These are phyloP conservation scores for Coendou prehensilis DNA, from an alignment of 2,797 vertebrate genomes.

Conservation along the genomic window DNA sequence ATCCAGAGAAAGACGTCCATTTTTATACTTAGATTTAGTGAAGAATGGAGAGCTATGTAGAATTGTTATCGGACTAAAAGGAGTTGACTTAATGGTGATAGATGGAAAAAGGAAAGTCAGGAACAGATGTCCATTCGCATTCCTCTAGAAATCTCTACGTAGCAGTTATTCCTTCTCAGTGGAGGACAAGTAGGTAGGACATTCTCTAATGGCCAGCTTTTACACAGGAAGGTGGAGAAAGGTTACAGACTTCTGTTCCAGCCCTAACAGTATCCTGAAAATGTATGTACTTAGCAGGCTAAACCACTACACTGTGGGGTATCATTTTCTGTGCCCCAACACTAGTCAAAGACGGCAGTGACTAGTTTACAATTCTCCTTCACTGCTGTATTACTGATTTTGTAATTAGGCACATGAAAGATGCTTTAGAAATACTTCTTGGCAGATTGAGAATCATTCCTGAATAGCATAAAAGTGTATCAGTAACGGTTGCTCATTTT, in stretches of 20 bases:
- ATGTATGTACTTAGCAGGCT: too few relatives aligned
- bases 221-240: not conserved
- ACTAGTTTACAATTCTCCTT: not conserved
- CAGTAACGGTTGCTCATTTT: conserved; percentile 17
- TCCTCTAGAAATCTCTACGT: not conserved
- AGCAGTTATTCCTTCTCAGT: not conserved
- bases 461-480: not conserved
- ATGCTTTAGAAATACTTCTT: conserved; percentile 32
- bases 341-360: not conserved
- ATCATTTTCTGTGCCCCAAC: not conserved
- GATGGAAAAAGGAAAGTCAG: too few relatives aligned
- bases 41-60: not conserved
- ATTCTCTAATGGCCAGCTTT: not conserved
- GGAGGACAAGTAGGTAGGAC: not conserved
- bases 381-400: not conserved
- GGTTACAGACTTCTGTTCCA: not conserved
- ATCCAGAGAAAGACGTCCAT: not conserved
- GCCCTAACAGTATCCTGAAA: too few relatives aligned
- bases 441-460: not conserved
- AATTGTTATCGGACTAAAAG: not conserved
- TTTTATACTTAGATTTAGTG: not conserved
- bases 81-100: not conserved
- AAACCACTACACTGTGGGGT: too few relatives aligned
- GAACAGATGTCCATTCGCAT: too few relatives aligned
- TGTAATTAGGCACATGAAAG: not conserved